Conservation (phyloP, 2,113 vertebrate species). For the Hyperopisus bebe region DNA sequence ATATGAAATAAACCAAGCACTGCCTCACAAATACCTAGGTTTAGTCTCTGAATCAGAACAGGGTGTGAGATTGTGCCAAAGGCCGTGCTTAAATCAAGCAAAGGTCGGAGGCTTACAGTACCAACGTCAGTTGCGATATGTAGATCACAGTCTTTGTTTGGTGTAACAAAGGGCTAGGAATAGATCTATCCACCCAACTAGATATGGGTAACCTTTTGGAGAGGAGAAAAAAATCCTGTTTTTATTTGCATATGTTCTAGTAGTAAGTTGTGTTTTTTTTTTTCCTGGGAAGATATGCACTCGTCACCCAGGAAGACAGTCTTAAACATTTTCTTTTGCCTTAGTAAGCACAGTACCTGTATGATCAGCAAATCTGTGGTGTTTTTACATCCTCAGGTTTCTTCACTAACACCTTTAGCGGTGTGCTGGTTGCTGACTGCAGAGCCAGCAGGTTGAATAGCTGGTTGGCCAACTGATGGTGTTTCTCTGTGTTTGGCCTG, state of each 20-base stretch:
- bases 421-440: neutral
- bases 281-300: neutral
- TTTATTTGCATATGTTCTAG: neutral
- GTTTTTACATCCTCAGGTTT: neutral
- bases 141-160: no score
- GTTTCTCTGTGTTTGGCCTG: neutral
- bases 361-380: neutral
- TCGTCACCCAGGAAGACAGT: neutral
- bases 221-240: neutral
- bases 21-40: no score
- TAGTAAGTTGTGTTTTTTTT: neutral
- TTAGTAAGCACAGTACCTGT: neutral
- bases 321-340: neutral
- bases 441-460: neutral
- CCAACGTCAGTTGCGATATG: no score
- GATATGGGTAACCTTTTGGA: neutral
- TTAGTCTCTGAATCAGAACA: no score
- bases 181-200: neutral
- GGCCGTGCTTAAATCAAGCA: no score
- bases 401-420: neutral
- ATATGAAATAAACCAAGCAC: no score
- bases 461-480: neutral
- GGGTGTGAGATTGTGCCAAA: no score
- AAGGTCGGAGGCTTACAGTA: no score
- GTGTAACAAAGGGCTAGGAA: no score